Base-by-base conservation (phyloP, 2,888 invertebrate genomes). In the Holacanthella duospinosa region DNA sequence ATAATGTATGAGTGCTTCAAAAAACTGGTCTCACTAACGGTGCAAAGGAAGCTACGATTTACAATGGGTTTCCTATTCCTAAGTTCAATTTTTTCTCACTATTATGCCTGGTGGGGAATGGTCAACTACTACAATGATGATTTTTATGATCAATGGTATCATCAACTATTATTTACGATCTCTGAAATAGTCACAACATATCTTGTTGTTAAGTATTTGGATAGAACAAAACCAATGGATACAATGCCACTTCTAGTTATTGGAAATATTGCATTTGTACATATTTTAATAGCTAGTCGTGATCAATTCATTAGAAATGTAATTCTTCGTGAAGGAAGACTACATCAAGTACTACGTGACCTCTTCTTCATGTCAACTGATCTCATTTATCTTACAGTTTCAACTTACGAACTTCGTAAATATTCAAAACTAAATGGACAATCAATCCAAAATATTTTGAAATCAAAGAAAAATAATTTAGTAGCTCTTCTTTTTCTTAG, bases 61-160 rank as follows among this genome's bases (percentile, higher is more conserved):
- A 80, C 81, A n/a, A 85, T 86, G 85, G 75, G 82, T 62, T 70
- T 84, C 55, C 77, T 85, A n/a, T 84, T 85, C 73, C 74, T 80
- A 36, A 78, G 82, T 29, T 83, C 84, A 21, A 78, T 85, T 69
- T 85, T 85, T 75, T 83, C 85, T 2, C 84, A 85, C 73, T 86
- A 85, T 73, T 86, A 85, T 72, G 82, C 84, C 1, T 85, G 85
- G 77, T 86, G 85, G 86, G 81, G 81, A 58, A 84, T 83, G 70
- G 81, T 85, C 66, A 85, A 85, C 76, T 86, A 85, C 74, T 85
- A 84, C 80, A 86, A 86, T 72, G 86, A 86, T 68, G 85, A 85
- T 68, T 86, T 83, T 74, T 85, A 85, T 75, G 80, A 80, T 29
- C 85, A 85, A 74, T 86, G 85, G 85, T 82, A 84, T 74, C 85